Base-by-base conservation (phyloP, 1,140 invertebrate genomes). In the Grapholita molesta region DNA sequence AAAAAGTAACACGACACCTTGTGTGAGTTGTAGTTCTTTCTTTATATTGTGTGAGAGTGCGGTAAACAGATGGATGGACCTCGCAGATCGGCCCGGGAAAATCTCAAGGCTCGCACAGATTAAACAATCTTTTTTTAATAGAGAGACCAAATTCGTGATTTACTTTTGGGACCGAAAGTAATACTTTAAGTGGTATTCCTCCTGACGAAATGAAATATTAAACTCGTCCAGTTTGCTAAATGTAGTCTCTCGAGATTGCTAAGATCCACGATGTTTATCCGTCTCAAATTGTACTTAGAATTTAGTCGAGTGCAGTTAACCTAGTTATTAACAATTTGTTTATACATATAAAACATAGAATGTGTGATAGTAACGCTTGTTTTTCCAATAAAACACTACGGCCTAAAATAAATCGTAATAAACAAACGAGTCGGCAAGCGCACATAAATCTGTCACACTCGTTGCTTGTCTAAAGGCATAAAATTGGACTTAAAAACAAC, bases 351-450 rank as follows among this genome's bases (percentile, higher is more conserved):
- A 48, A 8, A 61, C 15, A 28, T 61, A 32, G 55, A 61, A 61
- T 30, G 55, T 88, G 85, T 84, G 79, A 76, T 71, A 78, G 74
- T 77, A 82, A 85, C 79, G 83, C 84, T 85, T 88, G 83, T 78
- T 85, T 80, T 79, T 76, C 74, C 68, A 74, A 68, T 73, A 76
- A 79, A 76, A 52, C 64, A 32, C n/a, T 74, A 70, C 67, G 74
- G 64, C 74, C 67, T 72, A 61, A 70, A 74, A 78, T 70, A 53
- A 78, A 83, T 83, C 74, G 72, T 67, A 57, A 70, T 71, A 66
- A 66, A 71, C 64, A 53, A 25, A 66, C 35, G 75, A 84, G 81
- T 80, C 89, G 89, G 83, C 89, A 91, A 91, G 89, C 89, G 89
- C 89, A 91, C 89, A 89, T 80, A 89, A 88, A 85, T 84, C 69